phyloP scores from a whole-genome alignment of 2,888 invertebrate genomes.

The Adelphocoris suturalis region DNA sequence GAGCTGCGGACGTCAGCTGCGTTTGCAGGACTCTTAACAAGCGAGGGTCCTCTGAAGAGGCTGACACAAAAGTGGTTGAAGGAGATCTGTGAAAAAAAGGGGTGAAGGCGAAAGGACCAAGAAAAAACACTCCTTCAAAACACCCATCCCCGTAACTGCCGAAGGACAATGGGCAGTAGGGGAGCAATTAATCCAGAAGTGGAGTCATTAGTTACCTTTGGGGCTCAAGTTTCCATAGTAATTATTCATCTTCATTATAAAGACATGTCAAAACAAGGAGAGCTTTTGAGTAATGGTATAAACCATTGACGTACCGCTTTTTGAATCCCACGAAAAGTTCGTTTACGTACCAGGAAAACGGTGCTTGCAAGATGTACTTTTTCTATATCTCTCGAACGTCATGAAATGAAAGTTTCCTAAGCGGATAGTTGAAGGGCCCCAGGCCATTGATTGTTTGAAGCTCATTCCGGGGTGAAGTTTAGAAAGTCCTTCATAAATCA shows the following conservation, averaged over 20 bases:
- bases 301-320: not conserved
- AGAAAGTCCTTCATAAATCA: too few species aligned
- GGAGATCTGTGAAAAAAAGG: slow-evolving; percentile 17
- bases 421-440: too few species aligned
- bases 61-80: slow-evolving; percentile 17
- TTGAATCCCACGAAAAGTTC: not conserved
- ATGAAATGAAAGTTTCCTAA: too few species aligned
- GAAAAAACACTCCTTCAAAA: slow-evolving; percentile 47
- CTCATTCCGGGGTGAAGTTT: too few species aligned
- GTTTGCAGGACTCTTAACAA: slow-evolving; percentile 37
- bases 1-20: slow-evolving; percentile 54
- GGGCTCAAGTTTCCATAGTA: slow-evolving; percentile 65
- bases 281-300: slow-evolving; percentile 33
- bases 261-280: slow-evolving; percentile 70
- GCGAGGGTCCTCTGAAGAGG: not conserved
- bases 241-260: slow-evolving; percentile 72
- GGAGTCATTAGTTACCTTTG: slow-evolving; percentile 68
- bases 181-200: slow-evolving; percentile 70
- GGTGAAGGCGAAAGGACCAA: slow-evolving; percentile 13
- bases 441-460: too few species aligned
- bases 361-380: too few species aligned
- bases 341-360: too few species aligned
- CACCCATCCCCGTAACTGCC: slow-evolving; percentile 25
- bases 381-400: too few species aligned
- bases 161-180: slow-evolving; percentile 71